Conservation (phyloP, 2,113 vertebrate genomes). For the Bubo bubo region DNA sequence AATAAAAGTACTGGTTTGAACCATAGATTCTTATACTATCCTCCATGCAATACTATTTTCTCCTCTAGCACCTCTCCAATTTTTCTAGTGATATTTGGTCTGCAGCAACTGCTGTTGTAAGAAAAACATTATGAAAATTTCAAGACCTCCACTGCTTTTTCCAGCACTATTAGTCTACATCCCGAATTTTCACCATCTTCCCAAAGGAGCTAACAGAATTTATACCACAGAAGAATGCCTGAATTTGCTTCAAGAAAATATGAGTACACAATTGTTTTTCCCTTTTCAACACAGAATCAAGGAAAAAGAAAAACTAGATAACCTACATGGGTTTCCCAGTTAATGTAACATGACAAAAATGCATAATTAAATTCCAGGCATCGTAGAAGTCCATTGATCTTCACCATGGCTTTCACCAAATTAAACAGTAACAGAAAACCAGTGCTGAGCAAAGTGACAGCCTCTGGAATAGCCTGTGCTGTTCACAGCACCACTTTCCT, state of each 20-base stretch:
- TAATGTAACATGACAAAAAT: neutral
- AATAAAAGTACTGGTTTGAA: neutral
- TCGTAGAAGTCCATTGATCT: neutral
- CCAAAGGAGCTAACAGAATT: neutral
- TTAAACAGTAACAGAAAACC: neutral
- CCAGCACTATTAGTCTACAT: neutral
- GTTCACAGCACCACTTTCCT: neutral
- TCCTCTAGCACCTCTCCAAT: neutral
- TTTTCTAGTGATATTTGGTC: neutral
- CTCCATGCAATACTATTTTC: neutral
- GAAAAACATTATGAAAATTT: neutral
- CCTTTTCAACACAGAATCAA: neutral
- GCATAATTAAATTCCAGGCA: neutral
- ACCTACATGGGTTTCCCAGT: neutral
- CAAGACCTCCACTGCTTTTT: neutral
- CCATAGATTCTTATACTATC: neutral
- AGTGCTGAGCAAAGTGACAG: neutral
- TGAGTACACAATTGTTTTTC: neutral
- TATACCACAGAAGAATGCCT: neutral
- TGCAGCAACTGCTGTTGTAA: neutral
- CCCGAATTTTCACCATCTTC: neutral
- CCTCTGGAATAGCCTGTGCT: neutral
- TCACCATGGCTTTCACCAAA: neutral
- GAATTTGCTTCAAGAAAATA: neutral
- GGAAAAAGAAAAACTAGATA: neutral